A percentile compares a stretch with the other conserved stretches of the same genome.
phyloP scores from a whole-genome alignment of 2,888 invertebrate species.

The Erebia ligea region DNA sequence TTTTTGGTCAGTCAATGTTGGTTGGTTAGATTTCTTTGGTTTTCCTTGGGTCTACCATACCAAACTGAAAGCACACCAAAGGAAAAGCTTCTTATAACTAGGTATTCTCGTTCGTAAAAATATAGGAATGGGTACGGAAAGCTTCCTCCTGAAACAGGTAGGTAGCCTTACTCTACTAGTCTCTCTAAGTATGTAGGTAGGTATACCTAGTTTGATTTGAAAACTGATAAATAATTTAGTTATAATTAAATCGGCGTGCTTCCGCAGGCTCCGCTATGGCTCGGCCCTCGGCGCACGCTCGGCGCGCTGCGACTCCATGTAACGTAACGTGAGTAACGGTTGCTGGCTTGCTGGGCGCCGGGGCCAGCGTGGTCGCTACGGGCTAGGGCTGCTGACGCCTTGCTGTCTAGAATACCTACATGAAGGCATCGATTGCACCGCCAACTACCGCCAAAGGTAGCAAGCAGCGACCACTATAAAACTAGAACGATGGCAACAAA shows the following conservation, averaged over 20 bases:
- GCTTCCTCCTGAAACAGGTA: no score
- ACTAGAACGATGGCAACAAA: no score
- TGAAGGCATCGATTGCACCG: background rate
- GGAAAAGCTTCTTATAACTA: no score
- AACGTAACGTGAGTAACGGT: conserved; percentile 43
- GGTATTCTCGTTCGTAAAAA: no score
- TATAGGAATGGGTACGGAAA: no score
- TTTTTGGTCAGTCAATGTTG: no score
- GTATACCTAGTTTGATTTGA: background rate
- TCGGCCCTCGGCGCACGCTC: background rate
- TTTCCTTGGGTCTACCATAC: no score
- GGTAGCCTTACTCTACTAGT: background rate
- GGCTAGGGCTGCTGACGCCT: conserved; percentile 11
- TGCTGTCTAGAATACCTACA: background rate
- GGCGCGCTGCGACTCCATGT: conserved; percentile 19
- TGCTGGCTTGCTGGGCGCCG: conserved; percentile 31
- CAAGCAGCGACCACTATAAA: no score
- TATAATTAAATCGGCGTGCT: conserved; percentile 24
- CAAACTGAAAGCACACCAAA: no score
- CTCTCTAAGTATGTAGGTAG: background rate
- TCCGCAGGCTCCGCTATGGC: conserved; percentile 8
- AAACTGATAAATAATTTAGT: background rate
- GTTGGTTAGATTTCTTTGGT: no score
- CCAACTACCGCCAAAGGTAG: no score
- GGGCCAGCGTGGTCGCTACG: conserved; percentile 20